Percentiles rank a stretch among this genome's conserved stretches.
phyloP scores from a whole-genome alignment of 2,888 invertebrate genomes.

The Cotesia congregata region DNA sequence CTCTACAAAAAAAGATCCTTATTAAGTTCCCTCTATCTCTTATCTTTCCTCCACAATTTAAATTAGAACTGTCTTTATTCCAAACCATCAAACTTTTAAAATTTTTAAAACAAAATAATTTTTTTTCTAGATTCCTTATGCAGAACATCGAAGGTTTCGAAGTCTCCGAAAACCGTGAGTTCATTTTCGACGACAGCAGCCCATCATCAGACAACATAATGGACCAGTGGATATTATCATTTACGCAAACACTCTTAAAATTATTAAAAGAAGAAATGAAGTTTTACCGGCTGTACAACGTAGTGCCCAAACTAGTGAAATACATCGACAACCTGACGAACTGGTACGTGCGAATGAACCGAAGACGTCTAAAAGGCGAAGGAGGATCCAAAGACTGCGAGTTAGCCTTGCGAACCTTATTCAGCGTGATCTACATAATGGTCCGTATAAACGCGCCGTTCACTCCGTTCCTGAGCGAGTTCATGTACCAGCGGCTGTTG shows the following conservation, averaged over 20 bases:
- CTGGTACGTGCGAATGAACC: conserved; percentile 98
- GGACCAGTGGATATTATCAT: conserved; percentile 98
- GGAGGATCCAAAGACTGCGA: conserved; percentile 84
- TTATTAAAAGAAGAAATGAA: conserved; percentile 95
- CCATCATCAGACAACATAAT: conserved; percentile 80
- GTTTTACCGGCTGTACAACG: conserved; percentile 94
- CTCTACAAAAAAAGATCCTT: too few relatives aligned
- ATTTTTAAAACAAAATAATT: too few relatives aligned
- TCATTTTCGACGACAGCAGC: conserved; percentile 62
- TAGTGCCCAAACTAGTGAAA: conserved; percentile 92
- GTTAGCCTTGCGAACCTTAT: conserved; percentile 88
- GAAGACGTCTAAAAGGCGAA: conserved; percentile 95
- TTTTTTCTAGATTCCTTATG: conserved; percentile 78
- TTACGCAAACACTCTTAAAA: conserved; percentile 91
- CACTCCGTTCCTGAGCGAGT: conserved; percentile 95
- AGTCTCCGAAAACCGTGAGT: conserved; percentile 74
- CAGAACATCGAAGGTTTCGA: conserved; percentile 91
- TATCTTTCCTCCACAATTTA: too few relatives aligned
- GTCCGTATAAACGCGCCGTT: conserved; percentile 96
- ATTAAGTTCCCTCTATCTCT: too few relatives aligned
- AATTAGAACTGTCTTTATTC: too few relatives aligned
- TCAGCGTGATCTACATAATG: conserved; percentile 89
- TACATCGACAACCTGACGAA: conserved; percentile 98
- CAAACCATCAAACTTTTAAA: too few relatives aligned
- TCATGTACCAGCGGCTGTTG: conserved; percentile 91